These are phyloP conservation scores for Knipowitschia caucasica DNA, from an alignment of 2,797 vertebrate species.

Conservation along the genomic window DNA sequence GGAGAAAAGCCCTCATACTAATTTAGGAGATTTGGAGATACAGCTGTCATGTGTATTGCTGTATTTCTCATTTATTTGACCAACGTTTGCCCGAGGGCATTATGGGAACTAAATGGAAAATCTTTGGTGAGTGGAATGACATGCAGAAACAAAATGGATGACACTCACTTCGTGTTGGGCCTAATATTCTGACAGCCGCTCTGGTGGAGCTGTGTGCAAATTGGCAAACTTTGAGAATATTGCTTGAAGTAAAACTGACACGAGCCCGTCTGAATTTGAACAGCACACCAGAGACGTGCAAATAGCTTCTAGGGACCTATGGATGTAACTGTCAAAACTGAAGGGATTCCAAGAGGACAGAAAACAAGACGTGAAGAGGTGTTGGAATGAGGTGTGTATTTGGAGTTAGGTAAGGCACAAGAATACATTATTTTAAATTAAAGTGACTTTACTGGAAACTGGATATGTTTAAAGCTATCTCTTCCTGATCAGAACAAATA, in stretches of 20 bases:
- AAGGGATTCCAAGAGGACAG: background rate
- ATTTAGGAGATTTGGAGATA: background rate
- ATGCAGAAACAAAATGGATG: slow-evolving; percentile 33
- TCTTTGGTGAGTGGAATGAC: slow-evolving; percentile 23
- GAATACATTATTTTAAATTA: too few species aligned
- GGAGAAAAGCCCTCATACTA: background rate
- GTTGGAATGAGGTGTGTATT: background rate
- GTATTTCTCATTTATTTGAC: background rate
- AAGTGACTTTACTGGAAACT: too few species aligned
- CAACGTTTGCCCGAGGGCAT: background rate
- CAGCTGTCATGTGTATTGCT: background rate
- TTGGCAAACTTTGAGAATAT: slow-evolving; percentile 37
- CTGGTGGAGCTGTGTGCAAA: slow-evolving; percentile 29
- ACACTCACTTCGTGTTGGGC: slow-evolving; percentile 17
- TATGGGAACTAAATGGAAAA: background rate
- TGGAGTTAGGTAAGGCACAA: too few species aligned
- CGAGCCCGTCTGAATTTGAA: slow-evolving; percentile 9
- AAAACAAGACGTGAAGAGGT: background rate
- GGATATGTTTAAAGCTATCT: too few species aligned
- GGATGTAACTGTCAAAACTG: background rate
- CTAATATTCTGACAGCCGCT: slow-evolving; percentile 28
- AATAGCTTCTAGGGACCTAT: background rate
- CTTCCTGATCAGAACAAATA: too few species aligned
- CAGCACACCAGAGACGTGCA: background rate
- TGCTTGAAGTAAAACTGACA: slow-evolving; percentile 23